Conservation (phyloP, 2,113 vertebrate genomes). For the Saccopteryx leptura region DNA sequence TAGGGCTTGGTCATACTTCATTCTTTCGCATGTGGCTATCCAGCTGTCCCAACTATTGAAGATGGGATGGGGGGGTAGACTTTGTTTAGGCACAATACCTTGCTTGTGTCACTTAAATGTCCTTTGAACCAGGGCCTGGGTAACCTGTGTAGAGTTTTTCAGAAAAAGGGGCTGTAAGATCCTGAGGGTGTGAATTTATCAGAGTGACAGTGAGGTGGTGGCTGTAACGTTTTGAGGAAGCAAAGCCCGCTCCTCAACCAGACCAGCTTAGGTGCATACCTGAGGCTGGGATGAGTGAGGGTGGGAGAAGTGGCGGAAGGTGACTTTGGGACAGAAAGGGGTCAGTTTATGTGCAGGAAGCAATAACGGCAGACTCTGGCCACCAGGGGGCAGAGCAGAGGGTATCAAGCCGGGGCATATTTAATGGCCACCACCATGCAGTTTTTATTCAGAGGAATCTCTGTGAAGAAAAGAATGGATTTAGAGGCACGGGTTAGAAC, state of each 20-base stretch:
- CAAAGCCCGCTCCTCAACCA: not conserved
- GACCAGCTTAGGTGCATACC: not conserved
- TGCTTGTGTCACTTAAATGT: not conserved
- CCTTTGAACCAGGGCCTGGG: not conserved
- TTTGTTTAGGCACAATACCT: not conserved
- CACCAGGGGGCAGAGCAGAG: conserved; percentile 56
- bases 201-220: not conserved
- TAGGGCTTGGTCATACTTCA: not conserved
- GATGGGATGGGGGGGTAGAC: not conserved
- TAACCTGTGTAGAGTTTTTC: not conserved
- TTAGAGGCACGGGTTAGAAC: not conserved
- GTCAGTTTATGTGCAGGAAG: not conserved
- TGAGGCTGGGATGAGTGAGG: no score
- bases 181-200: not conserved
- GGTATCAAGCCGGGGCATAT: not conserved
- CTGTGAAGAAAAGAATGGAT: not conserved
- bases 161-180: not conserved
- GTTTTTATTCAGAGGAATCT: not conserved
- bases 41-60: not conserved
- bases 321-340: not conserved
- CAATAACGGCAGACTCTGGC: not conserved
- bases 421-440: not conserved
- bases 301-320: not conserved
- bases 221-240: not conserved
- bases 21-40: not conserved